These are phyloP conservation scores for Akabosia matsudoensis DNA, from an alignment of 1,140 invertebrate species.

Conservation along the genomic window DNA sequence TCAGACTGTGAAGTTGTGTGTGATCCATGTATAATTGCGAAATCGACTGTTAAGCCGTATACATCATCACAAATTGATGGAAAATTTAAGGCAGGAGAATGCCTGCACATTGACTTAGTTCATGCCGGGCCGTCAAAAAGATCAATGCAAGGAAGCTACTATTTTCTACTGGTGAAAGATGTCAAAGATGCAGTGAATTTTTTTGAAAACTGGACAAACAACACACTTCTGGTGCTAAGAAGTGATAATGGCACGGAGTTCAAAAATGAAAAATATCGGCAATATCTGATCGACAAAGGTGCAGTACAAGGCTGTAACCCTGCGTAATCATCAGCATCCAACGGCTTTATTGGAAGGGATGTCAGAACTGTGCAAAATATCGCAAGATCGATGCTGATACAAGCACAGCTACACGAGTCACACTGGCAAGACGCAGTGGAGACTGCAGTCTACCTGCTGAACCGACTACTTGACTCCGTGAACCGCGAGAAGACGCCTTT, in stretches of 20 bases:
- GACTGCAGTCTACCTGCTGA: slow-evolving; percentile 52
- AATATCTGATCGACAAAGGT: slow-evolving; percentile 25
- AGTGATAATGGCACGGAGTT: slow-evolving; percentile 53
- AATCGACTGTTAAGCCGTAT: background rate
- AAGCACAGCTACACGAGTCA: slow-evolving; percentile 47
- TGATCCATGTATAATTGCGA: background rate
- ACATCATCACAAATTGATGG: background rate
- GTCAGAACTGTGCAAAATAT: slow-evolving; percentile 9
- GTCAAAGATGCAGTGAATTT: slow-evolving; percentile 15
- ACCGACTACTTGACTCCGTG: too few species aligned
- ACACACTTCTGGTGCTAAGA: slow-evolving; percentile 50
- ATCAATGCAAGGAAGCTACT: background rate
- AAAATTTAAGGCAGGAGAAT: background rate
- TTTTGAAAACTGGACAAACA: slow-evolving; percentile 48
- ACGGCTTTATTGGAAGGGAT: slow-evolving; percentile 30
- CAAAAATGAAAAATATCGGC: background rate
- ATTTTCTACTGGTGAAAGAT: slow-evolving; percentile 19
- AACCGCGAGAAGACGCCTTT: too few species aligned
- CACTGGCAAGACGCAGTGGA: slow-evolving; percentile 53
- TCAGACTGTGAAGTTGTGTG: background rate
- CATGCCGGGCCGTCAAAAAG: background rate
- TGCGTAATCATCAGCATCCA: slow-evolving; percentile 6
- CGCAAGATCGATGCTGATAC: slow-evolving; percentile 49
- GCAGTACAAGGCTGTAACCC: slow-evolving; percentile 11
- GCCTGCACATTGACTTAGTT: background rate